Percentiles rank a stretch among this genome's conserved stretches.
These are phyloP conservation scores for Melinopterus prodromus DNA, from an alignment of 2,888 invertebrate species.

Conservation along the genomic window DNA sequence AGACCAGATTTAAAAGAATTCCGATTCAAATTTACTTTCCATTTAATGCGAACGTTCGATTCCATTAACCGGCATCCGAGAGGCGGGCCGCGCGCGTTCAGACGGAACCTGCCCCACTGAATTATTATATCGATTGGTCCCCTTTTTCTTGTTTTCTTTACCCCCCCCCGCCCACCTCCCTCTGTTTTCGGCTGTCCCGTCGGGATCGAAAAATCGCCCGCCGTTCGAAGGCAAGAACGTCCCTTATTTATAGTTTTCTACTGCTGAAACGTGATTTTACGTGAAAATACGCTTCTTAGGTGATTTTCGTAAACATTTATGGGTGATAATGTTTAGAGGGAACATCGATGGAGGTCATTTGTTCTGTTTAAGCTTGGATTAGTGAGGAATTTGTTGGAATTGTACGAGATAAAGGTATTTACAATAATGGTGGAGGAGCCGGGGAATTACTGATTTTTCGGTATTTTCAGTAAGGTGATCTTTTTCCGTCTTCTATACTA, in stretches of 20 bases:
- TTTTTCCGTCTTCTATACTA: no score
- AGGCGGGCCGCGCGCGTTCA: not conserved
- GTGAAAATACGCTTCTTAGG: not conserved
- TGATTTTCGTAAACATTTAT: not conserved
- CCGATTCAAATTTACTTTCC: conserved; percentile 25
- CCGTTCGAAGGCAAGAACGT: not conserved
- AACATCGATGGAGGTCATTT: no score
- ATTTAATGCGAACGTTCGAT: conserved; percentile 19
- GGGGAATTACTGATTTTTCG: no score
- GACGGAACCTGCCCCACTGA: conserved; percentile 11
- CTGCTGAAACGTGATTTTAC: not conserved
- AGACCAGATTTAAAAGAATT: conserved; percentile 22
- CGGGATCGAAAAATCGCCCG: conserved; percentile 14
- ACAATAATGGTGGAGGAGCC: no score
- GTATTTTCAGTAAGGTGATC: no score
- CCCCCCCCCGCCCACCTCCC: not conserved
- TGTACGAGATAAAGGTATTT: no score
- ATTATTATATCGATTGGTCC: conserved; percentile 17
- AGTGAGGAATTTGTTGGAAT: no score
- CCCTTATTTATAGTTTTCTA: not conserved
- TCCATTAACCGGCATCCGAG: conserved; percentile 16
- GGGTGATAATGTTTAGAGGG: no score
- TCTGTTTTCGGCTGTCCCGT: not conserved
- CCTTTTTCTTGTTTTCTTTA: conserved; percentile 22
- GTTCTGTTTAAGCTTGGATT: no score